Evolutionary conservation across 2,113 vertebrate species (phyloP).

Genomic region (Amphilophus citrinellus): DNA sequence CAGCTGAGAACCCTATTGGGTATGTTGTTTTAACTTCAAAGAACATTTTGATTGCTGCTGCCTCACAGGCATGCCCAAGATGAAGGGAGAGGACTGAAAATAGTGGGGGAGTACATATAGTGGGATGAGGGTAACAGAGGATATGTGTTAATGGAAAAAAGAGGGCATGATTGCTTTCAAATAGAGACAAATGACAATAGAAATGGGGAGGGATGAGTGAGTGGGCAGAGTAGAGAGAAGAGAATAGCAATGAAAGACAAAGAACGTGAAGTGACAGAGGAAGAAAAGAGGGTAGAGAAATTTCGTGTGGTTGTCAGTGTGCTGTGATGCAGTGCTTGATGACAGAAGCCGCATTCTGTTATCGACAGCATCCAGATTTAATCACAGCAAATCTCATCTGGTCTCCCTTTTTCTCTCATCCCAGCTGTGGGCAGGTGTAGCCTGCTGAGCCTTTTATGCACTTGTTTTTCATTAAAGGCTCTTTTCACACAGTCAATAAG

Average conservation of each 20-base stretch:
- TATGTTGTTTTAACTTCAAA: constrained; percentile 40
- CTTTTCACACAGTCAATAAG: constrained; percentile 49
- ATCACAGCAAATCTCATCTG: constrained; percentile 21
- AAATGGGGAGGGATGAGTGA: not conserved
- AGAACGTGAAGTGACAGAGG: constrained; percentile 24
- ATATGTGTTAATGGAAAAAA: constrained; percentile 20
- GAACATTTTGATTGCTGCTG: not conserved
- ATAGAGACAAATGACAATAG: constrained; percentile 3
- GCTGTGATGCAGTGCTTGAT: constrained; percentile 10
- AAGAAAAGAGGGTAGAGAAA: constrained; percentile 16
- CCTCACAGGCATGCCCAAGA: constrained; percentile 3
- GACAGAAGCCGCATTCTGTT: not conserved
- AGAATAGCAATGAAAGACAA: not conserved
- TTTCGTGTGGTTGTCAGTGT: constrained; percentile 4
- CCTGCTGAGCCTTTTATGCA: constrained; percentile 9
- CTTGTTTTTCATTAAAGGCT: constrained; percentile 27
- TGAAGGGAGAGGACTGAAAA: constrained; percentile 22
- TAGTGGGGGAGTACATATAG: constrained; percentile 40
- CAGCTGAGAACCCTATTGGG: constrained; percentile 37
- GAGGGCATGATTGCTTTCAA: not conserved
- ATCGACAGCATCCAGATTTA: constrained; percentile 36
- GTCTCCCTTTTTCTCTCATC: not conserved
- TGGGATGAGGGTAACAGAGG: constrained; percentile 28
- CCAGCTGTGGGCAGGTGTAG: constrained; percentile 45
- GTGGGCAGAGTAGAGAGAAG: constrained; percentile 4